Evolutionary conservation across 2,113 vertebrate genomes (phyloP), one percentile per base, ranked within the genome.

Genomic region (Desmodus rotundus): DNA sequence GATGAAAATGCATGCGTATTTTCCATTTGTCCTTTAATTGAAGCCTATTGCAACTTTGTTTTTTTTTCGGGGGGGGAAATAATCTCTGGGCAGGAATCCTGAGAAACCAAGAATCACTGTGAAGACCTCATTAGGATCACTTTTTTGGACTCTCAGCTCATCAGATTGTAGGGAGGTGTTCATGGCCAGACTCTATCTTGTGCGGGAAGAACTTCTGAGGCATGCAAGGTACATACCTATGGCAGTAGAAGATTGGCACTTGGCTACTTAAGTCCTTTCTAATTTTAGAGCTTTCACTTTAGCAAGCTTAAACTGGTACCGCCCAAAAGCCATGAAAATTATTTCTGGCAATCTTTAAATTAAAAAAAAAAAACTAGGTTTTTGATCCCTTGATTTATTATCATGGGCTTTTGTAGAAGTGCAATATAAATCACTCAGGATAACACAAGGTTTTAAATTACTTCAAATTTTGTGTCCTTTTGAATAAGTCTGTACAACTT

Each of bases 391-490:
- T 87, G 68, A 50, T 54, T 95, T 36, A 83, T 84, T 80, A 24
- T 47, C 41, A 58, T 88, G 54, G 15, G 16, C 54, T 73, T 88
- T 85, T 80, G 43, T 24, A 81, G 28, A 83, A 1, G 13, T 70
- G 82, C 9, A 63, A 86, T 96, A 52, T 72, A 85, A 96, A 45
- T 83, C 45, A 43, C 58, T 2, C 36, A 76, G 16, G 11, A n/a
- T 70, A 70, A 74, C 41, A 31, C 6, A n/a, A 12, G 2, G 16
- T 54, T 89, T 90, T 81, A 76, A 86, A 63, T 63, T 82, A 76
- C 26, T 87, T 82, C 24, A 90, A 38, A 54, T 41, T 87, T 52
- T 81, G 24, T 90, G 31, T 87, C 28, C 26, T 76, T 95, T 92
- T 52, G 68, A 43, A 67, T 78, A 20, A 73, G 52, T 50, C 58